Evolutionary conservation across 2,113 vertebrate species (phyloP).

Genomic region (Ictalurus punctatus): DNA sequence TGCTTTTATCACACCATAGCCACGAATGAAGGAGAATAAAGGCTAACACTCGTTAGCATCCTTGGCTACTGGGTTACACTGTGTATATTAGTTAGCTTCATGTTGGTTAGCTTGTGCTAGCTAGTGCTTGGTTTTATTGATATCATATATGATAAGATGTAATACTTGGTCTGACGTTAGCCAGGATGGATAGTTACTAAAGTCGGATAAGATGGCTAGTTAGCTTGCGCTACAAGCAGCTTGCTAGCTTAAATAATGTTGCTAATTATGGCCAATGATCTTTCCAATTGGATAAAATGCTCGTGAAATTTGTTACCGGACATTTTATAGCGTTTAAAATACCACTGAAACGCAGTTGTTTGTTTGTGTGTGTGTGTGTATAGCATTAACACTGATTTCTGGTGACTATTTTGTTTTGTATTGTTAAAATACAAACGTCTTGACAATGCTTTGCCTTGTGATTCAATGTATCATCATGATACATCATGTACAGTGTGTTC

Average conservation of each 20-base stretch:
- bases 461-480: background rate
- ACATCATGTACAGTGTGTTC: conserved; percentile 51
- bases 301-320: background rate
- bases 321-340: background rate
- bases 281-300: background rate
- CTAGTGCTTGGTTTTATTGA: background rate
- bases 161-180: background rate
- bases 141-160: background rate
- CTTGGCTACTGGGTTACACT: background rate
- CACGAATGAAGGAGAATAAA: background rate
- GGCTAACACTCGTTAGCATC: background rate
- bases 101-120: background rate
- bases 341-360: background rate
- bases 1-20: background rate
- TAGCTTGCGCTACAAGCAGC: background rate
- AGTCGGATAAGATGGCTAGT: background rate
- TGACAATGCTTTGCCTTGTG: background rate
- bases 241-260: background rate
- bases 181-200: background rate
- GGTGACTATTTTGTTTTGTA: background rate
- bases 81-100: background rate
- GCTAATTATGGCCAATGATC: background rate
- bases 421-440: background rate
- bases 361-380: too few relatives aligned
- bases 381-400: background rate